Base-by-base conservation (phyloP, 2,797 vertebrate genomes). In the Rhabdomys pumilio region DNA sequence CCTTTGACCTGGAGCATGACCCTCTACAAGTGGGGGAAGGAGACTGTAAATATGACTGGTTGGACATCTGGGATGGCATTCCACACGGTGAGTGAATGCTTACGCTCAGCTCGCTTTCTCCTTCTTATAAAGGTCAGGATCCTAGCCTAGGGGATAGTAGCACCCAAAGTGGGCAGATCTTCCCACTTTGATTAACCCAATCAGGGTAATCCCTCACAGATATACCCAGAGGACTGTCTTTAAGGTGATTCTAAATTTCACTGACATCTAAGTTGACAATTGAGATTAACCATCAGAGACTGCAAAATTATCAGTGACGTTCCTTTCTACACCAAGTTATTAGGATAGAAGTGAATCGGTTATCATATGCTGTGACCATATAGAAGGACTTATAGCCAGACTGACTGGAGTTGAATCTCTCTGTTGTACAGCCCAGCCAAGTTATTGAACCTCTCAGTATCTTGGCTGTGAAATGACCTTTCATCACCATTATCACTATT, bases 1-100 rank as follows among this genome's bases (percentile, higher is more conserved):
- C 99, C 98, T 99, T 99, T 3, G 99, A 99, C 98, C 99, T 99
- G 26, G 99, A 99, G 98, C 99, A 99, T 0, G 99, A 99, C 98
- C 99, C 99, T 24, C 98, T 99, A 98, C 99, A 99, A 65, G 98
- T 99, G 0, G 99, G 99, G 10, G 99, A 99, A 82, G 99, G 99
- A 38, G 99, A 99, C 97, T 99, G 99, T 99, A 99, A 99, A 95
- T 99, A 99, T 0, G 99, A 99, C 97, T 99, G 99, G 99, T 98
- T 99, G 97, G 99, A 99, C 92, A 99, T 99, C 98, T 99, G 99
- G 99, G 99, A 99, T 0, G 99, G 99, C 24, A 99, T 99, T 93
- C 99, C 99, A 0, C 99, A 99, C 97, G 99, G 99, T 99, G 98
- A 99, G 99, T 75, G 69, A 13, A 57, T 57, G 53, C 53, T 44